These are phyloP conservation scores for Chrysolina haemoptera DNA, from an alignment of 2,888 invertebrate species.

Conservation along the genomic window DNA sequence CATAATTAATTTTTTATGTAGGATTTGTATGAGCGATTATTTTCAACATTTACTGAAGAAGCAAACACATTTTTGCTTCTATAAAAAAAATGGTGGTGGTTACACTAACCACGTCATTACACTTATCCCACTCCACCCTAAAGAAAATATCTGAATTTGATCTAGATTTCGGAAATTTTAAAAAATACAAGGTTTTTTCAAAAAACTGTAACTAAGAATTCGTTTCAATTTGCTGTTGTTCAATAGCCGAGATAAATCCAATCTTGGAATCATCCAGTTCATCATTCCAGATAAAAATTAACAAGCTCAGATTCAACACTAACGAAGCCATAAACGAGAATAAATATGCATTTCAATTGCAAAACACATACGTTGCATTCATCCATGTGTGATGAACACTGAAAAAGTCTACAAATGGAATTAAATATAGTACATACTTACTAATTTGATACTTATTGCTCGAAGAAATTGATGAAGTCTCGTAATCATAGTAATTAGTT, in stretches of 20 bases:
- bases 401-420: constrained; percentile 8
- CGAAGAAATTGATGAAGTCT: constrained; percentile 6
- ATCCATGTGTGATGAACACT: constrained; percentile 10
- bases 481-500: constrained; percentile 11
- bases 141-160: too few species aligned
- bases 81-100: too few species aligned
- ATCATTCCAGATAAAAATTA: background rate
- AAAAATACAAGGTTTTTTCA: too few species aligned
- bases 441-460: constrained; percentile 16
- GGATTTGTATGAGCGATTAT: too few species aligned
- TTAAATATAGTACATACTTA: constrained; percentile 15
- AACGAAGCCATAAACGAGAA: constrained; percentile 17
- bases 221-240: background rate
- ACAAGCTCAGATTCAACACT: constrained; percentile 15
- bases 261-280: background rate
- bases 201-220: too few species aligned
- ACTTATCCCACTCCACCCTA: too few species aligned
- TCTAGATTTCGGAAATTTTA: too few species aligned
- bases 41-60: too few species aligned
- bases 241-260: background rate
- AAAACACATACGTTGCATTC: constrained; percentile 17
- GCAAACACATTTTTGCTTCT: too few species aligned
- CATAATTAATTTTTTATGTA: too few species aligned
- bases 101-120: too few species aligned
- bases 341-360: constrained; percentile 27